Percentiles rank a stretch among this genome's conserved stretches.
Evolutionary conservation across 2,113 vertebrate species (phyloP).

Genomic region (Lagopus leucura): DNA sequence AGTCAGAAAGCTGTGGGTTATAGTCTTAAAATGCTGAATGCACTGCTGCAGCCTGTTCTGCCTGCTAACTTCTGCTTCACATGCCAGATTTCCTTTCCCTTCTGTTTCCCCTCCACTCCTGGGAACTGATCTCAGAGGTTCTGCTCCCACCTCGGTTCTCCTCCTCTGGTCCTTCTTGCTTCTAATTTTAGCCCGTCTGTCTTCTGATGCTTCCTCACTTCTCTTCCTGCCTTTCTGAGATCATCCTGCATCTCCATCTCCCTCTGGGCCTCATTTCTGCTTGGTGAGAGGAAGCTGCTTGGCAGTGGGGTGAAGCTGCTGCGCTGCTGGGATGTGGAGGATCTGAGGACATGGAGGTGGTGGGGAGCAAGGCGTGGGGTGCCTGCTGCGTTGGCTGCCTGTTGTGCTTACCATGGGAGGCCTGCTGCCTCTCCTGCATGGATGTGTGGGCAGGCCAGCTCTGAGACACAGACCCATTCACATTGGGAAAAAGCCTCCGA

Average conservation of each 20-base stretch:
- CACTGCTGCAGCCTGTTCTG: not conserved
- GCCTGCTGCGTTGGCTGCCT: not conserved
- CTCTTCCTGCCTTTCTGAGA: constrained; percentile 30
- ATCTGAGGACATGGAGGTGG: not conserved
- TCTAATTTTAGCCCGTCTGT: constrained; percentile 58
- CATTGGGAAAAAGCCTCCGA: no score
- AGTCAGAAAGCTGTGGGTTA: not conserved
- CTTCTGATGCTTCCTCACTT: constrained; percentile 21
- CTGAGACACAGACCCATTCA: not conserved
- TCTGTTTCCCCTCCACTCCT: not conserved
- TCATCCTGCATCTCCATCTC: not conserved
- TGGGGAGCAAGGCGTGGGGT: not conserved
- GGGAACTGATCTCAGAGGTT: not conserved
- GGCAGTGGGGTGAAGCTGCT: not conserved
- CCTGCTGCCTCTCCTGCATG: not conserved
- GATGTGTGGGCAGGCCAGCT: not conserved
- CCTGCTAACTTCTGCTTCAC: not conserved
- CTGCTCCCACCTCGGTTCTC: not conserved
- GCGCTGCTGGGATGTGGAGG: not conserved
- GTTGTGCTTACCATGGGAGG: not conserved
- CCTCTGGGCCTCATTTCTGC: not conserved
- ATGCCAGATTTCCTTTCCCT: not conserved
- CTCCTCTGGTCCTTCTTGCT: not conserved
- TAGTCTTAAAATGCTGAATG: not conserved
- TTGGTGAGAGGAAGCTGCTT: not conserved